A percentile compares a stretch with the other conserved stretches of the same genome.
phyloP scores from a whole-genome alignment of 2,797 vertebrate species.

The Lithobates sylvaticus region DNA sequence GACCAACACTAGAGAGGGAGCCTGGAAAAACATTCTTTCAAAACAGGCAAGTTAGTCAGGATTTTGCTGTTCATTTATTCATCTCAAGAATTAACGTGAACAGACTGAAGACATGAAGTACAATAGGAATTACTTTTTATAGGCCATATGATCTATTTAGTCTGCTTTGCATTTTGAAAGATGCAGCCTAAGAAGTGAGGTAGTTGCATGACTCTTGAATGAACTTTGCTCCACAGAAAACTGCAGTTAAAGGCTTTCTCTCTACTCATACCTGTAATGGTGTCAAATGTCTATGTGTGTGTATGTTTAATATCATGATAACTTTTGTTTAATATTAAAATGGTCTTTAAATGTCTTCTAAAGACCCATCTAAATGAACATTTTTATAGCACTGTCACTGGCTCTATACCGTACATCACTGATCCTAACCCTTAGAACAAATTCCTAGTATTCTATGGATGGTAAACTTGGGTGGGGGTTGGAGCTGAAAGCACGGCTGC shows the following conservation, averaged over 20 bases:
- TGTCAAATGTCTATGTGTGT: neutral
- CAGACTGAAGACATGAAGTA: no score
- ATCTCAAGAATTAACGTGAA: no score
- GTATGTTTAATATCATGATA: neutral
- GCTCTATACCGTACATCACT: conserved; percentile 62
- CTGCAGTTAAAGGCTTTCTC: neutral
- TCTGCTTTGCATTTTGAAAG: neutral
- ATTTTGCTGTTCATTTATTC: no score
- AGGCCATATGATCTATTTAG: neutral
- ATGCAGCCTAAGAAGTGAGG: neutral
- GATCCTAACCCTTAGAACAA: conserved; percentile 65
- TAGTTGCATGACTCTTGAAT: neutral
- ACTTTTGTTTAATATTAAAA: neutral
- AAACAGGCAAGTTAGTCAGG: no score
- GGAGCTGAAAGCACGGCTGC: conserved; percentile 71
- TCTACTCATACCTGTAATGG: conserved; percentile 1
- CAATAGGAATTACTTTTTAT: no score
- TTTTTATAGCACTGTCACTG: conserved; percentile 4
- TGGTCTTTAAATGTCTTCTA: neutral
- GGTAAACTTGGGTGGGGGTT: conserved; percentile 65
- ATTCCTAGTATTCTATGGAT: conserved; percentile 38
- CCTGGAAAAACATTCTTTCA: no score
- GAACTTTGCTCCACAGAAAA: neutral
- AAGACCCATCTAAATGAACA: neutral
- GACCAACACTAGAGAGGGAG: no score